Evolutionary conservation across 2,113 vertebrate species (phyloP).

Genomic region (Ceuthmochares aereus): DNA sequence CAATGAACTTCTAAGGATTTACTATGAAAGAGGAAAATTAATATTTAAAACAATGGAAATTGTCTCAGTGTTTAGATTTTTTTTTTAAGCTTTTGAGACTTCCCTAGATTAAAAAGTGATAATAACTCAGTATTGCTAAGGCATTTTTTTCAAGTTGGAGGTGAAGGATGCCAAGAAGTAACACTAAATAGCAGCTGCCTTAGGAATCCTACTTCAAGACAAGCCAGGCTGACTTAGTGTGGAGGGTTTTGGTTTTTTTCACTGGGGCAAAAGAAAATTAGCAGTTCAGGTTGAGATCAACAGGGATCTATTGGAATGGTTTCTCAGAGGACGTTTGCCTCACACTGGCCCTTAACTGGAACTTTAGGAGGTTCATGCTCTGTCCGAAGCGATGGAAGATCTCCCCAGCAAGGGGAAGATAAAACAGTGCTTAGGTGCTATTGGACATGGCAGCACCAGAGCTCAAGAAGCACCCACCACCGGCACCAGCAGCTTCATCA

Average conservation of each 20-base stretch:
- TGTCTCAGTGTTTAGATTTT: no score
- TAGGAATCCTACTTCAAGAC: background rate
- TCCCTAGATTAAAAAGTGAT: no score
- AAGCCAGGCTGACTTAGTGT: background rate
- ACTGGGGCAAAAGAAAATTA: background rate
- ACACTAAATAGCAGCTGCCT: background rate
- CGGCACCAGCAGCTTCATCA: background rate
- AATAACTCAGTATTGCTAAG: no score
- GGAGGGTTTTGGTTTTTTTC: background rate
- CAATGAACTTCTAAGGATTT: background rate
- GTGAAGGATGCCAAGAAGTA: background rate
- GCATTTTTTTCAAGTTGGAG: background rate
- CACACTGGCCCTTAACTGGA: background rate
- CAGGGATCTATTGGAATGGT: background rate
- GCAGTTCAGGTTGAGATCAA: background rate
- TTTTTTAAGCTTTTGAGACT: no score
- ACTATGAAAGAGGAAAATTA: background rate
- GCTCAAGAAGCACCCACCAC: background rate
- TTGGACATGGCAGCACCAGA: background rate
- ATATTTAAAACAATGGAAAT: background rate
- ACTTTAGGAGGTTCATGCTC: background rate
- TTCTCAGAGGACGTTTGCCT: background rate
- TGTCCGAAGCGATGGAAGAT: background rate
- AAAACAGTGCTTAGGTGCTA: background rate
- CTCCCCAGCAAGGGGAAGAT: background rate